phyloP scores from a whole-genome alignment of 2,888 invertebrate species.

The Nomada flava region DNA sequence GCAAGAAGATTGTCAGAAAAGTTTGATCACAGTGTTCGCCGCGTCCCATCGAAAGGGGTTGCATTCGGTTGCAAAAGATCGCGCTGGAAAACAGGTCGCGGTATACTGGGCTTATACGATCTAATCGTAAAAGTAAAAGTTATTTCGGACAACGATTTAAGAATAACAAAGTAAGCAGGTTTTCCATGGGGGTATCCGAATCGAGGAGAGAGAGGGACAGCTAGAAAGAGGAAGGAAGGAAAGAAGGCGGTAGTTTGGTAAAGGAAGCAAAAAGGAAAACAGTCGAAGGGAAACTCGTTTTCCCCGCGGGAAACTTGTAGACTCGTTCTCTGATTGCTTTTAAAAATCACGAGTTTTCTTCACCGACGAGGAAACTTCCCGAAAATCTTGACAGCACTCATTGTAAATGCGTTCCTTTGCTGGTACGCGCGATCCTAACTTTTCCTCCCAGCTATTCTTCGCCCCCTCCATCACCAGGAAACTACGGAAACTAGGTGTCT shows the following conservation, averaged over 20 bases:
- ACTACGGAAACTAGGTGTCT: background rate
- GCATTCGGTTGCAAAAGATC: background rate
- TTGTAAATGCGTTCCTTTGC: conserved; percentile 37
- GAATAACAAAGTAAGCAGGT: conserved; percentile 60
- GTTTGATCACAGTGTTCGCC: conserved; percentile 31
- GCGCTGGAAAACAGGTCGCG: conserved; percentile 30
- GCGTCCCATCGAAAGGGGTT: background rate
- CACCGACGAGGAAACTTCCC: conserved; percentile 48
- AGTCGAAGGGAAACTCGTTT: conserved; percentile 61
- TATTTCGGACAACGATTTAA: conserved; percentile 57
- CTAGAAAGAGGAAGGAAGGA: background rate
- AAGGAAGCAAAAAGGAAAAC: conserved; percentile 34
- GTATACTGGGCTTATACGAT: conserved; percentile 37
- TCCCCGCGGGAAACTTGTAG: conserved; percentile 37
- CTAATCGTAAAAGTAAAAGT: conserved; percentile 69
- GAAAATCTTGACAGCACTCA: conserved; percentile 57
- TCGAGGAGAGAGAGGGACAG: background rate
- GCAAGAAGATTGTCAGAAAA: conserved; percentile 31
- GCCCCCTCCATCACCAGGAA: background rate
- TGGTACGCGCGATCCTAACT: conserved; percentile 4
- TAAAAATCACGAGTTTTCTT: conserved; percentile 52
- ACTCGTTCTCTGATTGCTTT: conserved; percentile 58
- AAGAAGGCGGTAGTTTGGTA: background rate
- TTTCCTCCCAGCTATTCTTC: background rate
- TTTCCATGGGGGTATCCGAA: conserved; percentile 15